Evolutionary conservation across 2,888 invertebrate genomes (phyloP).

Genomic region (Drosophila mayaguana): DNA sequence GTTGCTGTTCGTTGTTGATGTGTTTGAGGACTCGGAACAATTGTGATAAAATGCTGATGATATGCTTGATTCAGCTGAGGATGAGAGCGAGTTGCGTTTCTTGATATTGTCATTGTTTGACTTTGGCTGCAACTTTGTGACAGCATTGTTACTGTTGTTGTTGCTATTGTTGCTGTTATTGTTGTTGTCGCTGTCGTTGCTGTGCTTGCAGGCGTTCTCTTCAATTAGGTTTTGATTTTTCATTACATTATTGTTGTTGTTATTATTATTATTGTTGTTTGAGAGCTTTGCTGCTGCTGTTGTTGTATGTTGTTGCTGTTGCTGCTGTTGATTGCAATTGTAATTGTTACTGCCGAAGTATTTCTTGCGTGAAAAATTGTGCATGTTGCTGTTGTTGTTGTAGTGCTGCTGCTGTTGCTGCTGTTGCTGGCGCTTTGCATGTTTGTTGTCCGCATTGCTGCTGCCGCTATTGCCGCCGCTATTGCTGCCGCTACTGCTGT

Average conservation of each 20-base stretch:
- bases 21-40: slow-evolving; percentile 45
- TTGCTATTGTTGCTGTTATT: slow-evolving; percentile 29
- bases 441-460: slow-evolving; percentile 33
- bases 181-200: slow-evolving; percentile 35
- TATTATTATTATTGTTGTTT: slow-evolving; percentile 56
- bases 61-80: slow-evolving; percentile 50
- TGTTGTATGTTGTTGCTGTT: slow-evolving; percentile 28
- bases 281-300: slow-evolving; percentile 34
- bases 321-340: slow-evolving; percentile 43
- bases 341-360: slow-evolving; percentile 45
- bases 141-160: slow-evolving; percentile 18
- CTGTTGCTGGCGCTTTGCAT: slow-evolving; percentile 45
- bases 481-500: slow-evolving; percentile 40
- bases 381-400: slow-evolving; percentile 37
- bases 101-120: slow-evolving; percentile 35
- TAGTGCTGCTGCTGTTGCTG: slow-evolving; percentile 24
- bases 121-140: slow-evolving; percentile 30
- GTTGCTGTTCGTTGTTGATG: slow-evolving; percentile 10
- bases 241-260: slow-evolving; percentile 52
- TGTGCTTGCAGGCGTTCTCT: slow-evolving; percentile 32
- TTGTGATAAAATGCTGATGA: slow-evolving; percentile 54
- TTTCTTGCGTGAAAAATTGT: slow-evolving; percentile 57
- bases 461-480: slow-evolving; percentile 14
- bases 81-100: slow-evolving; percentile 55
- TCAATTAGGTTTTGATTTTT: slow-evolving; percentile 67